Evolutionary conservation across 2,797 vertebrate genomes (phyloP).

Genomic region (Dryobates pubescens): DNA sequence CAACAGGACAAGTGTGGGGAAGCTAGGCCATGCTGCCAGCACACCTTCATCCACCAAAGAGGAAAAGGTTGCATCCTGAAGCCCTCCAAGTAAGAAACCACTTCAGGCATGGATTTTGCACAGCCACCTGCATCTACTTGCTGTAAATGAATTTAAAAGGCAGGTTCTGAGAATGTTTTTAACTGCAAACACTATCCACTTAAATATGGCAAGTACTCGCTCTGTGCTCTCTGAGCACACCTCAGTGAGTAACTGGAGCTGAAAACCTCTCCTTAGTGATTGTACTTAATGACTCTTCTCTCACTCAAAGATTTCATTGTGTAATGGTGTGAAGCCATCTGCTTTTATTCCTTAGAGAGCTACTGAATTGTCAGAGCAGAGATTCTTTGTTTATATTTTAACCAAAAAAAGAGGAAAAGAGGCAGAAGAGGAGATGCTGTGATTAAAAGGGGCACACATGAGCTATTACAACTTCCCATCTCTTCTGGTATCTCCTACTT

Average conservation of each 20-base stretch:
- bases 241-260: background rate
- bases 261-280: background rate
- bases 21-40: too few species aligned
- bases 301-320: background rate
- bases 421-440: background rate
- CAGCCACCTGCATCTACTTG: background rate
- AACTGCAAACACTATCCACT: background rate
- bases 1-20: too few species aligned
- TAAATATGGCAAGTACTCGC: background rate
- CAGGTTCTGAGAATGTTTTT: background rate
- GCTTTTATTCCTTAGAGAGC: background rate
- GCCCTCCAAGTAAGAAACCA: too few species aligned
- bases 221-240: background rate
- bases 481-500: background rate
- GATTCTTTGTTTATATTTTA: background rate
- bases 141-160: background rate
- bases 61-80: too few species aligned
- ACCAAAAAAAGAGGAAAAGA: background rate
- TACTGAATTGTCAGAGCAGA: background rate
- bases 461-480: background rate
- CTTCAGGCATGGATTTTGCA: background rate
- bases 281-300: background rate
- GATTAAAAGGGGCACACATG: background rate
- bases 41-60: too few species aligned
- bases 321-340: background rate